A percentile compares a stretch with the other conserved stretches of the same genome.
phyloP scores from a whole-genome alignment of 2,888 invertebrate species.

The Argyresthia goedartella region DNA sequence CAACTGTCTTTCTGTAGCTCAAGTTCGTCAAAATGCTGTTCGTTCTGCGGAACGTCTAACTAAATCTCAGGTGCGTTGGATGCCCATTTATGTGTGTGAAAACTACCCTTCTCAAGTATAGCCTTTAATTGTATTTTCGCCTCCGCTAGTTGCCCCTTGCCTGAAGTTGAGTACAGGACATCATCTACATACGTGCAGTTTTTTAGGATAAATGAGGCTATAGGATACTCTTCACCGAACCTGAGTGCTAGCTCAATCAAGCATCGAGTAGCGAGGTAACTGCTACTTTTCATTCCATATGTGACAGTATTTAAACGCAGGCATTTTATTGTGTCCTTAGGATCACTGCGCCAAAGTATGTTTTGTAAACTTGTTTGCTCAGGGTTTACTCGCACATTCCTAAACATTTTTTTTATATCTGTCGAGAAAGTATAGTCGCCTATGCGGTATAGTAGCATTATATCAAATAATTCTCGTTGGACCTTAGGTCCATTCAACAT shows the following conservation, averaged over 20 bases:
- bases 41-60: not conserved
- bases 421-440: too few species aligned
- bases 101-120: not conserved
- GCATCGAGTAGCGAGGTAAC: not conserved
- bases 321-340: not conserved
- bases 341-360: not conserved
- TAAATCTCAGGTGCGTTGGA: not conserved
- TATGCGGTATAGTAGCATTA: too few species aligned
- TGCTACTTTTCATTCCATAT: not conserved
- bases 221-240: too few species aligned
- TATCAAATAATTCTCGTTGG: too few species aligned
- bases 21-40: too few species aligned
- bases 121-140: not conserved
- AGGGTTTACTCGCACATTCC: too few species aligned
- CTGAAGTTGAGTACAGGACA: not conserved
- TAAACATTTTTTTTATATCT: too few species aligned
- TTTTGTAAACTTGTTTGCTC: too few species aligned
- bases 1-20: not conserved
- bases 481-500: too few species aligned
- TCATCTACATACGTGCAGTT: slow-evolving; percentile 1
- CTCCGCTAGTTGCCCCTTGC: not conserved
- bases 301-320: not conserved
- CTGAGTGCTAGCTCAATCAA: not conserved
- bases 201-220: not conserved
- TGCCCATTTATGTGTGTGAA: not conserved